Percentiles rank a stretch among this genome's conserved stretches.
Conservation (phyloP, 2,113 vertebrate genomes). For the Laterallus jamaicensis region DNA sequence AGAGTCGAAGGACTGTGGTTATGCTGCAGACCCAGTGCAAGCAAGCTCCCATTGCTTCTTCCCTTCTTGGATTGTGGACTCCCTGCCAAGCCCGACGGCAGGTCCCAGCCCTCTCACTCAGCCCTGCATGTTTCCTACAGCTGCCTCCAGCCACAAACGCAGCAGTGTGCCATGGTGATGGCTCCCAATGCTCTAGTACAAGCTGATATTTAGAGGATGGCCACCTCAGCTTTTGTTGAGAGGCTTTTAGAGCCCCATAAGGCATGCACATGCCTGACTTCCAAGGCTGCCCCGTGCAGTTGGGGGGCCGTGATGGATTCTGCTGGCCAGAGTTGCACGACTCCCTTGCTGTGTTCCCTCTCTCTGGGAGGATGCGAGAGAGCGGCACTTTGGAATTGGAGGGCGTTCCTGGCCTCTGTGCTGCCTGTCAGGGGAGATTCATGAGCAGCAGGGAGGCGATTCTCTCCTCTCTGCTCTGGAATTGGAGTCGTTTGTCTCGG, state of each 20-base stretch:
- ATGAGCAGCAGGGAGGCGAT: slow-evolving; percentile 14
- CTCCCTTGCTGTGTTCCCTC: neutral
- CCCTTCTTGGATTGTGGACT: neutral
- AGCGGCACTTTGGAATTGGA: neutral
- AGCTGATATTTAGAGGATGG: neutral
- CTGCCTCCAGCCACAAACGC: neutral
- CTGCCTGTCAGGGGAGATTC: slow-evolving; percentile 29
- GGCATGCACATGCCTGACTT: neutral
- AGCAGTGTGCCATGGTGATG: neutral
- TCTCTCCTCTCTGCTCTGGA: slow-evolving; percentile 34
- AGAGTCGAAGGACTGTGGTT: neutral
- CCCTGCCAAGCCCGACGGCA: neutral
- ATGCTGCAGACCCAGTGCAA: neutral
- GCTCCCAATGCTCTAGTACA: neutral
- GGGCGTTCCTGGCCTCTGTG: neutral
- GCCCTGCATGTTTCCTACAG: slow-evolving; percentile 1
- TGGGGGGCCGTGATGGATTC: neutral
- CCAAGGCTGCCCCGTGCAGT: neutral
- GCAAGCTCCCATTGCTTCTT: neutral
- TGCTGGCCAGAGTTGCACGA: neutral
- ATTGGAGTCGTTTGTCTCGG: slow-evolving; percentile 28
- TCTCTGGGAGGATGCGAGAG: neutral
- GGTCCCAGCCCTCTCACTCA: slow-evolving; percentile 24
- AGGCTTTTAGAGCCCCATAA: neutral
- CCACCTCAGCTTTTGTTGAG: neutral